Evolutionary conservation across 1,140 invertebrate species (phyloP), one percentile per base, ranked within the genome.

Genomic region (Cryptotermes secundus): DNA sequence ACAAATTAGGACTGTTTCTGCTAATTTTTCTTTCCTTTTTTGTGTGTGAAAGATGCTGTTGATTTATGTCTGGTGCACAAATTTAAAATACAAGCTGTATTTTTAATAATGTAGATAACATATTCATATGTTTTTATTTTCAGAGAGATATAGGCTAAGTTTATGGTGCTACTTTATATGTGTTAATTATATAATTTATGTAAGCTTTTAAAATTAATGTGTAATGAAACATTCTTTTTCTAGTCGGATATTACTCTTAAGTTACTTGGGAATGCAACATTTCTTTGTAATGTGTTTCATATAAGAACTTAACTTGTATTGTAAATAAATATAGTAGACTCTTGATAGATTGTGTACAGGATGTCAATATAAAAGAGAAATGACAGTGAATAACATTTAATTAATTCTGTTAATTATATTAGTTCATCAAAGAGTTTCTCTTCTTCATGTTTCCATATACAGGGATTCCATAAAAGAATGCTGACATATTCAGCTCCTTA

Each of bases 51-150:
- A 31, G 6, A 72, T n/a, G 59, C 26, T 72, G 59, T n/a, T 72
- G n/a, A 31, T 9, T 72, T 72, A 4, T 10, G 31, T 2, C n/a
- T 16, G n/a, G n/a, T 72, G 59, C 59, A 72, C 59, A 72, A 72
- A n/a, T 72, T 14, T n/a, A 31, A 72, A n/a, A 59, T 7, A 9
- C n/a, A 65, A n/a, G 26, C 26, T 72, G 59, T 72, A 72, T 72
- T 72, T 72, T 72, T 72, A 72, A 72, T 72, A 31, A 72, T 72
- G 59, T n/a, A 72, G n/a, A n/a, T 72, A 72, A 72, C n/a, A 72
- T n/a, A 72, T 12, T 3, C 31, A 6, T 72, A n/a, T 72, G 59
- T 72, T 72, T 72, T 31, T 72, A 72, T 72, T 72, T 10, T 72
- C 2, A 31, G 59, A 72, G n/a, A 72, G 26, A 72, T 72, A 72